Evolutionary conservation across 2,888 invertebrate species (phyloP).

Genomic region (Ceraclea dissimilis): DNA sequence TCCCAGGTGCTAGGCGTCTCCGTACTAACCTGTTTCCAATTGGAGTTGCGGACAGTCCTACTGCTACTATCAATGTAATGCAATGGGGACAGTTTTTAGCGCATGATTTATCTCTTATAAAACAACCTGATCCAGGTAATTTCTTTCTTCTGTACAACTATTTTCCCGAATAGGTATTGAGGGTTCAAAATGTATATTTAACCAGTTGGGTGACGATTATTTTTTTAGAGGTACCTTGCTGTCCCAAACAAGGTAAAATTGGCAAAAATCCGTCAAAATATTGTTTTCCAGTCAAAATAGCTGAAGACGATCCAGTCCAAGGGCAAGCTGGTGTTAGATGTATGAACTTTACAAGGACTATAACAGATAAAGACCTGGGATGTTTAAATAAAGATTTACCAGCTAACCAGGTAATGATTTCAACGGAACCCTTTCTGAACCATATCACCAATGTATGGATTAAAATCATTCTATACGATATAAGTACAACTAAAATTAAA

Average conservation of each 20-base stretch:
- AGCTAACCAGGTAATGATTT: slow-evolving; percentile 59
- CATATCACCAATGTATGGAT: too few species aligned
- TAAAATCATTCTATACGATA: too few species aligned
- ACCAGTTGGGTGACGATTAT: not conserved
- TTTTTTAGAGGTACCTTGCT: slow-evolving; percentile 27
- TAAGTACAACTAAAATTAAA: too few species aligned
- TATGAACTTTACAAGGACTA: slow-evolving; percentile 65
- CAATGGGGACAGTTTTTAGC: slow-evolving; percentile 56
- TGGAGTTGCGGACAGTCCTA: slow-evolving; percentile 30
- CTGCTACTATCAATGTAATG: slow-evolving; percentile 37
- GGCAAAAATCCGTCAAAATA: slow-evolving; percentile 33
- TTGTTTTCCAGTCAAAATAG: slow-evolving; percentile 37
- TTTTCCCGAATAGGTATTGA: too few species aligned
- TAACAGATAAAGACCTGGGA: slow-evolving; percentile 57
- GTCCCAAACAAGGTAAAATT: slow-evolving; percentile 27
- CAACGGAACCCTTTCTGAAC: too few species aligned
- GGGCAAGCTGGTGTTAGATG: slow-evolving; percentile 50
- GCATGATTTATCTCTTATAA: slow-evolving; percentile 47
- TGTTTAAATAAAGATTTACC: slow-evolving; percentile 54
- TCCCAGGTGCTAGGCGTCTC: slow-evolving; percentile 35
- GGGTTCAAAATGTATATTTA: not conserved
- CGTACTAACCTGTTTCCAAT: slow-evolving; percentile 32
- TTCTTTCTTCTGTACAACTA: not conserved
- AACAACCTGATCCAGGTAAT: slow-evolving; percentile 17
- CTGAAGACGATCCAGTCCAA: slow-evolving; percentile 34